These are phyloP conservation scores for Leptodactylus fallax DNA, from an alignment of 2,797 vertebrate genomes.

Conservation along the genomic window DNA sequence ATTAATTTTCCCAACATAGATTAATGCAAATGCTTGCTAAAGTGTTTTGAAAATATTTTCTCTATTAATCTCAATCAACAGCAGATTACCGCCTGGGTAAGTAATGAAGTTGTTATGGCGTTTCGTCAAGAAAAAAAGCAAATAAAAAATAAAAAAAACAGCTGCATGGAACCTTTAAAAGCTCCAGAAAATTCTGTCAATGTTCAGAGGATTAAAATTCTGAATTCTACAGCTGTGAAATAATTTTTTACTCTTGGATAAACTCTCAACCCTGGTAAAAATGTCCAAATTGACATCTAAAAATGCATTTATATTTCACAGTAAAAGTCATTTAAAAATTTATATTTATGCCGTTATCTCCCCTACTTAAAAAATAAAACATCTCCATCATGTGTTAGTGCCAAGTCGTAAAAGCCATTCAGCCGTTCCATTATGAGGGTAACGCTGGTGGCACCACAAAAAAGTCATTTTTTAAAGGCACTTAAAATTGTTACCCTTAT, in stretches of 20 bases:
- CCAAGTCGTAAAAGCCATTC: constrained; percentile 36
- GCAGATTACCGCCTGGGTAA: constrained; percentile 64
- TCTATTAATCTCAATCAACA: constrained; percentile 74
- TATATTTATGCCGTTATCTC: constrained; percentile 43
- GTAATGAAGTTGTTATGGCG: constrained; percentile 67
- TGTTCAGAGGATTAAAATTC: neutral
- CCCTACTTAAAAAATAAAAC: constrained; percentile 43
- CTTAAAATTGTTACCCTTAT: constrained; percentile 15
- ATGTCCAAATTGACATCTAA: constrained; percentile 34
- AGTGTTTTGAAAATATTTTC: constrained; percentile 74
- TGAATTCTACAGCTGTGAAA: constrained; percentile 35
- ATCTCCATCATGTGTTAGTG: constrained; percentile 29
- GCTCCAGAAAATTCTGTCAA: neutral
- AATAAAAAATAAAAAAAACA: constrained; percentile 32
- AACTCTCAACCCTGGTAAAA: constrained; percentile 40
- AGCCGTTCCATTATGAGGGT: constrained; percentile 14
- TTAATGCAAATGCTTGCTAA: constrained; percentile 68
- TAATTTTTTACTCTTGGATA: constrained; percentile 33
- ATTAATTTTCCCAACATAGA: constrained; percentile 72
- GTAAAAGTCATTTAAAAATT: constrained; percentile 42
- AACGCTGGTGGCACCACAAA: neutral
- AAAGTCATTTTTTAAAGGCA: neutral
- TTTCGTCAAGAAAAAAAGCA: constrained; percentile 56
- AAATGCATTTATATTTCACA: constrained; percentile 33
- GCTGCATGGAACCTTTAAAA: constrained; percentile 16